Conservation (phyloP, 2,797 vertebrate genomes). For the Allochrocebus solatus region DNA sequence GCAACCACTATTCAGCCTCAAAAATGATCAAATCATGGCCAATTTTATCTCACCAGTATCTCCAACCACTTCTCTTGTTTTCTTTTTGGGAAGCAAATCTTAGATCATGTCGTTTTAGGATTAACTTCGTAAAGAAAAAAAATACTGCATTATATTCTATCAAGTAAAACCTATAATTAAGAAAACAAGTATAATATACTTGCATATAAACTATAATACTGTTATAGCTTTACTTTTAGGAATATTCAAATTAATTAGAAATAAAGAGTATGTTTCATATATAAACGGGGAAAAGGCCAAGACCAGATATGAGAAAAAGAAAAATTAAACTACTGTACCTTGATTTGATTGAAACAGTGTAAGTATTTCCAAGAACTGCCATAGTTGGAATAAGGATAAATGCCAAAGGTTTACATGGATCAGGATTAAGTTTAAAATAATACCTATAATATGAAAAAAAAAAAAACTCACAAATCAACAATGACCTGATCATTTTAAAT, state of each 20-base stretch:
- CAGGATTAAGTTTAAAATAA: conserved; percentile 90
- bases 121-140: conserved; percentile 37
- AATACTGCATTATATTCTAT: background rate
- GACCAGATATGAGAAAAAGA: background rate
- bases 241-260: background rate
- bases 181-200: conserved; percentile 46
- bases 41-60: background rate
- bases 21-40: background rate
- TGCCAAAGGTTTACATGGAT: conserved; percentile 91
- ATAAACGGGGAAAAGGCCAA: background rate
- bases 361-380: conserved; percentile 92
- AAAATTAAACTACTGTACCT: conserved; percentile 87
- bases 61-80: background rate
- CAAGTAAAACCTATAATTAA: conserved; percentile 27
- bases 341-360: conserved; percentile 86
- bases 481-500: background rate
- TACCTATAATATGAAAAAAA: conserved; percentile 85
- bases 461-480: background rate
- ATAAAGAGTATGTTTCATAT: background rate
- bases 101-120: background rate
- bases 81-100: conserved; percentile 29
- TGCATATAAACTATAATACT: background rate
- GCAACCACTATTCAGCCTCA: background rate
- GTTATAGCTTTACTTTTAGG: conserved; percentile 12
- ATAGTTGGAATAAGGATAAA: conserved; percentile 88